phyloP scores from a whole-genome alignment of 30 jellyfish, hydroid and myxozoan species.

The Chrysaora quinquecirrha region DNA sequence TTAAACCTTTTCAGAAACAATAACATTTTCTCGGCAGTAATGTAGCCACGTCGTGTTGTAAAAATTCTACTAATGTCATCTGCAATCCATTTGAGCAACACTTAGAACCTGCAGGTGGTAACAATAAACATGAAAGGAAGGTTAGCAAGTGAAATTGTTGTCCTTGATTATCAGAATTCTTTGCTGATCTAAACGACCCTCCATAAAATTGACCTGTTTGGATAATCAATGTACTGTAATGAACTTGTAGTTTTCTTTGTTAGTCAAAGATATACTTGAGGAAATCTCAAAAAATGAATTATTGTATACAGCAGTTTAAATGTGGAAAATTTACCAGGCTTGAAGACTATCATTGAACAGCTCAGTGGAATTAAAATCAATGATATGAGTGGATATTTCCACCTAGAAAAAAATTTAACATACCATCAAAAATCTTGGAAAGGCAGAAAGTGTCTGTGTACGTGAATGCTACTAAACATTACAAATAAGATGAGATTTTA shows the following conservation, averaged over 20 bases:
- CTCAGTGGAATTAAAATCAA: conserved; percentile 33
- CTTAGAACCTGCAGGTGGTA: too few species aligned
- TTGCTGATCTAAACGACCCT: neutral
- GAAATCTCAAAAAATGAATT: neutral
- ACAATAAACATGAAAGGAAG: too few species aligned
- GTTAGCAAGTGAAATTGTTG: too few species aligned
- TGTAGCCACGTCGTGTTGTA: too few species aligned
- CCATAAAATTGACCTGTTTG: neutral
- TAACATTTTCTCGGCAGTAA: too few species aligned
- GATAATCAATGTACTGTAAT: too few species aligned
- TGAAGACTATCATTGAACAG: conserved; percentile 17
- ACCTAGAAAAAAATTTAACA: conserved; percentile 18
- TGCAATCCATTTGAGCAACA: too few species aligned
- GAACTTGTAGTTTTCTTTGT: neutral
- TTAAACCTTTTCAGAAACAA: too few species aligned
- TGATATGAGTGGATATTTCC: conserved; percentile 74
- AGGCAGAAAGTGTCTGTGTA: neutral
- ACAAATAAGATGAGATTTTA: neutral
- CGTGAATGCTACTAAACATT: neutral
- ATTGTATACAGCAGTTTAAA: neutral
- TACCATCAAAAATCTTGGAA: neutral
- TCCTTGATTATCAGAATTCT: too few species aligned
- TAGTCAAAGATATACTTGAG: neutral
- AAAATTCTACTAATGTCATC: neutral
- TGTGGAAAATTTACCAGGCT: conserved; percentile 61